phyloP scores from a whole-genome alignment of 92 coral and sea anemone genomes.

The Epizoanthus ramosus region DNA sequence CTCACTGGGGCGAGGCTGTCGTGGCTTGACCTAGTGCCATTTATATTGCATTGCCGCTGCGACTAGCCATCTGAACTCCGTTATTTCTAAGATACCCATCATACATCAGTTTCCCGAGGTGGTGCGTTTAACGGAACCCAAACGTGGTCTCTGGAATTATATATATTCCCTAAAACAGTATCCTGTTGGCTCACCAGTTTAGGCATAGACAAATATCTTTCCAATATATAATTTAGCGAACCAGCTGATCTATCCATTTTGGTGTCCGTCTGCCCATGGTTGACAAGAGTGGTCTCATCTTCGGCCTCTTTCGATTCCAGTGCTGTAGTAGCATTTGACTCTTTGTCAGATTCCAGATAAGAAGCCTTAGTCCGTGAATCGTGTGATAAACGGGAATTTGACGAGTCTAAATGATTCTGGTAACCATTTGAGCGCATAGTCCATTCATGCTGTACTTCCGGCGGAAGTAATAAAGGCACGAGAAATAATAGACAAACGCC shows the following conservation, averaged over 20 bases:
- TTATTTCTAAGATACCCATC: neutral
- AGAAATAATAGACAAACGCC: conserved; percentile 79
- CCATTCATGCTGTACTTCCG: conserved; percentile 65
- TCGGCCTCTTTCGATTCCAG: conserved; percentile 25
- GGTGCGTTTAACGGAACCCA: conserved; percentile 46
- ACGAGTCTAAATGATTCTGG: conserved; percentile 40
- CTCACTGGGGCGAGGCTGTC: no score
- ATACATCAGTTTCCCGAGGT: conserved; percentile 71
- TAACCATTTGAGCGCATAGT: conserved; percentile 53
- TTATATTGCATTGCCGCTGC: no score
- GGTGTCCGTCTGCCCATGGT: neutral
- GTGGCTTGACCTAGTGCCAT: no score
- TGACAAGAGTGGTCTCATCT: neutral
- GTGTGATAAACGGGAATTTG: conserved; percentile 49
- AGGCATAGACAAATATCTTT: conserved; percentile 78
- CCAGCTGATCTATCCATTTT: neutral
- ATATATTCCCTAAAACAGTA: conserved; percentile 48
- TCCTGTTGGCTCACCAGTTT: conserved; percentile 65
- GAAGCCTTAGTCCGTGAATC: conserved; percentile 60
- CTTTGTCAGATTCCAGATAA: conserved; percentile 32
- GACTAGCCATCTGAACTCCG: no score
- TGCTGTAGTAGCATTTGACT: conserved; percentile 9
- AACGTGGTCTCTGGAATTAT: conserved; percentile 27
- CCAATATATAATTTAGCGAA: conserved; percentile 47
- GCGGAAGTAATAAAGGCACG: conserved; percentile 76